phyloP scores from a whole-genome alignment of 2,797 vertebrate genomes.

The Iguana delicatissima region DNA sequence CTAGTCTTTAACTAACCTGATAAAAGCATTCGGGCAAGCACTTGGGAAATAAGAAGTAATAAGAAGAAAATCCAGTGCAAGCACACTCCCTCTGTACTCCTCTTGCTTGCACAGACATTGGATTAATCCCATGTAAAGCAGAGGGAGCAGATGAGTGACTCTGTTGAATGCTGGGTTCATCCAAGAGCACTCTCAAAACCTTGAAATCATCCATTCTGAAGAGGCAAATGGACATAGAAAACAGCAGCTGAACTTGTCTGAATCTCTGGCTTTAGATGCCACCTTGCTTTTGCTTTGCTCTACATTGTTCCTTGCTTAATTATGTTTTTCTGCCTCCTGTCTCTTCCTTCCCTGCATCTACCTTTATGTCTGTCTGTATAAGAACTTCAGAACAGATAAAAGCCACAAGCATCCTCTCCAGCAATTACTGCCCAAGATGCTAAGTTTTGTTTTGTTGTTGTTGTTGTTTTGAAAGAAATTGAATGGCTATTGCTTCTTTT shows the following conservation, averaged over 20 bases:
- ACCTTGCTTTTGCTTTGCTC: neutral
- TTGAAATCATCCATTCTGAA: neutral
- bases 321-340: accelerated
- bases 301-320: accelerated
- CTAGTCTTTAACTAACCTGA: too few relatives aligned
- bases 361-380: neutral
- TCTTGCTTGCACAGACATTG: too few relatives aligned
- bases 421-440: neutral
- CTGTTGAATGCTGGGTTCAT: neutral
- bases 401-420: slow-evolving; percentile 8
- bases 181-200: neutral
- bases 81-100: too few relatives aligned
- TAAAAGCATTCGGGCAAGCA: too few relatives aligned
- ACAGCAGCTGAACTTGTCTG: neutral
- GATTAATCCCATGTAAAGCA: neutral
- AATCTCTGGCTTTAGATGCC: neutral
- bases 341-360: neutral
- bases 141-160: neutral
- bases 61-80: too few relatives aligned
- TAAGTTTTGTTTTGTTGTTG: neutral
- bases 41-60: too few relatives aligned
- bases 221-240: neutral
- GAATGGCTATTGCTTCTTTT: slow-evolving; percentile 27
- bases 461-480: neutral
- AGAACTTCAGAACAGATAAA: slow-evolving; percentile 14